These are phyloP conservation scores for Catocala nupta DNA, from an alignment of 2,888 invertebrate species.

Conservation along the genomic window DNA sequence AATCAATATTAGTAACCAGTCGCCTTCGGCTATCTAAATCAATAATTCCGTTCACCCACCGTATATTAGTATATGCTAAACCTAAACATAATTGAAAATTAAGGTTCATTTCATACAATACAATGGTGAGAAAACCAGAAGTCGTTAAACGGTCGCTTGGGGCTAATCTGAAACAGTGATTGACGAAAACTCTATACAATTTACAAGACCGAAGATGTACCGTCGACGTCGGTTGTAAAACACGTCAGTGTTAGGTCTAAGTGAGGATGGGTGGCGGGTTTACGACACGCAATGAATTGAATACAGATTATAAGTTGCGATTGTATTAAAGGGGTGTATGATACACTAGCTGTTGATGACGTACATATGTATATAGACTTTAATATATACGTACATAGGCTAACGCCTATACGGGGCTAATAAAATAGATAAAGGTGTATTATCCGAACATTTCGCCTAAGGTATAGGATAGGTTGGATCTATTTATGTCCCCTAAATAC, in stretches of 20 bases:
- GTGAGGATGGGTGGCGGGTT: slow-evolving; percentile 13
- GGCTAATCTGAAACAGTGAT: slow-evolving; percentile 56
- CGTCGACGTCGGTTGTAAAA: slow-evolving; percentile 54
- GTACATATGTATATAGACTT: no score
- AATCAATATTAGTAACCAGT: background rate
- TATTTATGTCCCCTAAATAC: no score
- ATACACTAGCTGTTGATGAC: background rate
- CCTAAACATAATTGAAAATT: slow-evolving; percentile 22
- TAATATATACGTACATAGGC: no score
- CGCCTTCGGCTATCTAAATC: background rate
- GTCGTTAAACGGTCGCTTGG: slow-evolving; percentile 51
- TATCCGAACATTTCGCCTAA: no score
- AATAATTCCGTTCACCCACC: background rate
- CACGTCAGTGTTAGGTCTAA: slow-evolving; percentile 39
- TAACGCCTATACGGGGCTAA: no score
- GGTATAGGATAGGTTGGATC: no score
- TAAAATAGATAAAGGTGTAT: no score
- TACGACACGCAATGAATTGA: background rate
- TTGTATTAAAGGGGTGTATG: background rate
- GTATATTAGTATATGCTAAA: slow-evolving; percentile 12
- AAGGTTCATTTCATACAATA: slow-evolving; percentile 37
- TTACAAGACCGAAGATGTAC: slow-evolving; percentile 57
- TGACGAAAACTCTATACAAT: slow-evolving; percentile 65
- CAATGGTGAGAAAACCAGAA: slow-evolving; percentile 53
- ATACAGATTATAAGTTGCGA: slow-evolving; percentile 4